Conservation (phyloP, 2,888 invertebrate genomes). For the Lymantria dispar region DNA sequence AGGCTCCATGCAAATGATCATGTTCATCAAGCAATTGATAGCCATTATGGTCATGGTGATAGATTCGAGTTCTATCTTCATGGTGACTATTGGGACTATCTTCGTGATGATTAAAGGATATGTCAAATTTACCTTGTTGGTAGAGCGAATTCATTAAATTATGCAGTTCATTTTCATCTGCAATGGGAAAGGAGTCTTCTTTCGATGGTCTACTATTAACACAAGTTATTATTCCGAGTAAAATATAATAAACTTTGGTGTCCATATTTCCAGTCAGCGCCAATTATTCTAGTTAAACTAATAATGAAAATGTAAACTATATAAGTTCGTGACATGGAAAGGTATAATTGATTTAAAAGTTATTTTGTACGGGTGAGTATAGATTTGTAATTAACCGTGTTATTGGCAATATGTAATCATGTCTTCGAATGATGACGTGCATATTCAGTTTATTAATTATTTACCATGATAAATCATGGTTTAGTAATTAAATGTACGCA, state of each 20-base stretch:
- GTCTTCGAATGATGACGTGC: background rate
- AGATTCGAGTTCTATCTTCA: constrained; percentile 11
- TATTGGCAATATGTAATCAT: constrained; percentile 24
- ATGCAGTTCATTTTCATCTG: constrained; percentile 12
- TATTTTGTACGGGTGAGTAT: constrained; percentile 16
- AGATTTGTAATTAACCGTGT: constrained; percentile 24
- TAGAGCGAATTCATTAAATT: constrained; percentile 8
- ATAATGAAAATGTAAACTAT: constrained; percentile 14
- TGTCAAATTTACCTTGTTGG: constrained; percentile 13
- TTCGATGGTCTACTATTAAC: constrained; percentile 5
- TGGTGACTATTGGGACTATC: constrained; percentile 11
- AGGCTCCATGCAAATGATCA: background rate
- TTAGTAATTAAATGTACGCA: too few species aligned
- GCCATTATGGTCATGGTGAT: background rate
- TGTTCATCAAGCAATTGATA: background rate
- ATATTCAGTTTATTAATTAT: background rate
- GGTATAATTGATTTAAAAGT: constrained; percentile 16
- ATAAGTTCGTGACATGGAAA: constrained; percentile 5
- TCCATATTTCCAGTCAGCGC: constrained; percentile 11
- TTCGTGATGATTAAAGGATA: constrained; percentile 12
- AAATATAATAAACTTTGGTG: constrained; percentile 1
- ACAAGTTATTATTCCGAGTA: constrained; percentile 16
- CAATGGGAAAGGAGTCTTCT: background rate
- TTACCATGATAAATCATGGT: too few species aligned
- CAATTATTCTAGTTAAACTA: constrained; percentile 4